These are phyloP conservation scores for Electrophaes corylata DNA, from an alignment of 2,888 invertebrate species.

Conservation along the genomic window DNA sequence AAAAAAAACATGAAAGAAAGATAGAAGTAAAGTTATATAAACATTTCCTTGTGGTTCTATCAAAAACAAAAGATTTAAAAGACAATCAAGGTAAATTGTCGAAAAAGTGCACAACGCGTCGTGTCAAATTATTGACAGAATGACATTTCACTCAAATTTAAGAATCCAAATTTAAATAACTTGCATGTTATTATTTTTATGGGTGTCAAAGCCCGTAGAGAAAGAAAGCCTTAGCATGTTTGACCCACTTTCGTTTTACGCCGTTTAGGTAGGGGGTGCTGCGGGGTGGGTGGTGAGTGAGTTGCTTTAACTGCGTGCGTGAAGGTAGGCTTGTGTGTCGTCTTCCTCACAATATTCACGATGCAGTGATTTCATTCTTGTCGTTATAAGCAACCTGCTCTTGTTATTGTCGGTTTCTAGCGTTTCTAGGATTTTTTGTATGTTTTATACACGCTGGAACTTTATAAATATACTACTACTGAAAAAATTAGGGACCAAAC, in stretches of 20 bases:
- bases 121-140: neutral
- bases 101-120: too few relatives aligned
- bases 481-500: too few relatives aligned
- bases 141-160: neutral
- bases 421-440: too few relatives aligned
- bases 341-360: neutral
- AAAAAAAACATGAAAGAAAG: neutral
- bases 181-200: neutral
- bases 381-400: too few relatives aligned
- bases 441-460: too few relatives aligned
- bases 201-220: neutral
- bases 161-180: neutral
- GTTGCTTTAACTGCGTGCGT: neutral
- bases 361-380: neutral
- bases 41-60: neutral
- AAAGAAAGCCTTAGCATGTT: conserved; percentile 6
- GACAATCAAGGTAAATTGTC: too few relatives aligned
- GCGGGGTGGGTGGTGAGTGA: neutral
- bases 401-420: too few relatives aligned
- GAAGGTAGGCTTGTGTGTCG: neutral
- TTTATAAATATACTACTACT: too few relatives aligned
- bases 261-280: too few relatives aligned
- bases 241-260: conserved; percentile 8
- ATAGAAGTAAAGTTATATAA: neutral
- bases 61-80: conserved; percentile 10